Percentiles rank a stretch among this genome's conserved stretches.
These are phyloP conservation scores for Sebastes hubbsi DNA, from an alignment of 2,797 vertebrate genomes.

Conservation along the genomic window DNA sequence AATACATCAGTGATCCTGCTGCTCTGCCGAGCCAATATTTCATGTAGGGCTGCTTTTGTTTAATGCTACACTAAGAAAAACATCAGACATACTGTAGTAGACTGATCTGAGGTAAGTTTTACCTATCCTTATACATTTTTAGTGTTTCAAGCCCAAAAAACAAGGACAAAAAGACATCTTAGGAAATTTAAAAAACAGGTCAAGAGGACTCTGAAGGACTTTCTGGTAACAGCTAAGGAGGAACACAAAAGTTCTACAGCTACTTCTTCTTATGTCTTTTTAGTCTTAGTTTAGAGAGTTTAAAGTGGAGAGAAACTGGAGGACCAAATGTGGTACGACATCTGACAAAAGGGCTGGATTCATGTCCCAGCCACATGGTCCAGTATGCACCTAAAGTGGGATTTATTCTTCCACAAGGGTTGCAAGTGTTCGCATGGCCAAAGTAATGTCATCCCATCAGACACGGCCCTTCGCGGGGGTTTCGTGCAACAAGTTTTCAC, in stretches of 20 bases:
- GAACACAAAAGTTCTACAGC: not conserved
- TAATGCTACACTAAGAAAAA: not conserved
- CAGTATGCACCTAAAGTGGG: not conserved
- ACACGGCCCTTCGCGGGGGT: not conserved
- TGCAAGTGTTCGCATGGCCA: not conserved
- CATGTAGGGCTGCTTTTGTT: not conserved
- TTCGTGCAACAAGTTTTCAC: not conserved
- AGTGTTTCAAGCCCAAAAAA: not conserved
- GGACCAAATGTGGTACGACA: not conserved
- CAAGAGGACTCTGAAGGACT: not conserved
- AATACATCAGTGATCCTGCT: not conserved
- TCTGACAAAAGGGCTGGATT: not conserved
- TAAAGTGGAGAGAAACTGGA: not conserved
- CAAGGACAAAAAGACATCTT: not conserved
- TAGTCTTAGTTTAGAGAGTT: not conserved
- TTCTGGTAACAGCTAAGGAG: not conserved
- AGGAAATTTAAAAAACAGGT: not conserved
- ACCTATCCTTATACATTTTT: not conserved
- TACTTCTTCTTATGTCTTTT: not conserved
- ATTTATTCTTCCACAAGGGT: not conserved
- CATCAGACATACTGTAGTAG: not conserved
- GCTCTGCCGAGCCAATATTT: not conserved
- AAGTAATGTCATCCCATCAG: fast-evolving
- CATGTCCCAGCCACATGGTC: not conserved
- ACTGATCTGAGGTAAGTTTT: not conserved